Evolutionary conservation across 2,888 invertebrate genomes (phyloP).

Genomic region (Conus canariensis): DNA sequence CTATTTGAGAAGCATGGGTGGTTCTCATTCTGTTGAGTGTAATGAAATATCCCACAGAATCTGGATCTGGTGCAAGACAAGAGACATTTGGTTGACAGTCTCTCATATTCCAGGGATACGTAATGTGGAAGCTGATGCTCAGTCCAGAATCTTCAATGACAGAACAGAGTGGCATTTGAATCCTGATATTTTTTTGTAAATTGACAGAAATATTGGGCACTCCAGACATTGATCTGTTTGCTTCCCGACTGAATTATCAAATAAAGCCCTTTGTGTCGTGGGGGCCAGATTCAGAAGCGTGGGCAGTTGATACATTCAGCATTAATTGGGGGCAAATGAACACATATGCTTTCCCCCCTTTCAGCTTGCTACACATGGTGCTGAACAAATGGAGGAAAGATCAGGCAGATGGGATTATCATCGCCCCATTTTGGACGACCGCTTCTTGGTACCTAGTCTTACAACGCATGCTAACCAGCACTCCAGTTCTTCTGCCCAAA

Average conservation of each 20-base stretch:
- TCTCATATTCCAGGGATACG: neutral
- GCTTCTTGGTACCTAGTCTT: neutral
- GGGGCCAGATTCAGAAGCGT: no score
- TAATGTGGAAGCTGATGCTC: neutral
- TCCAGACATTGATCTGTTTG: slow-evolving; percentile 15
- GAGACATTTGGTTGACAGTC: neutral
- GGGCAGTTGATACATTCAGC: neutral
- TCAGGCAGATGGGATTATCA: neutral
- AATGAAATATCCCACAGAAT: neutral
- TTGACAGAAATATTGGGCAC: neutral
- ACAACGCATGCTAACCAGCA: neutral
- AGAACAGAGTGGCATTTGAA: neutral
- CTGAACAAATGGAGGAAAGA: neutral
- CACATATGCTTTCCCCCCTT: neutral
- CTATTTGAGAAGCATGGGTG: neutral
- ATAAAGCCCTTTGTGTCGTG: neutral
- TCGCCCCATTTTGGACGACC: neutral
- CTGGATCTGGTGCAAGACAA: neutral
- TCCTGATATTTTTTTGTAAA: neutral
- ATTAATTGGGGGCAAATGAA: neutral
- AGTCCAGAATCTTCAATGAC: neutral
- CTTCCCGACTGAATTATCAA: neutral
- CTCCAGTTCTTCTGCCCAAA: neutral
- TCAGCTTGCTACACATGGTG: neutral
- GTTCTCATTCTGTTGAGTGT: neutral